Evolutionary conservation across 2,113 vertebrate species (phyloP).

Genomic region (Chloropsis cyanopogon): DNA sequence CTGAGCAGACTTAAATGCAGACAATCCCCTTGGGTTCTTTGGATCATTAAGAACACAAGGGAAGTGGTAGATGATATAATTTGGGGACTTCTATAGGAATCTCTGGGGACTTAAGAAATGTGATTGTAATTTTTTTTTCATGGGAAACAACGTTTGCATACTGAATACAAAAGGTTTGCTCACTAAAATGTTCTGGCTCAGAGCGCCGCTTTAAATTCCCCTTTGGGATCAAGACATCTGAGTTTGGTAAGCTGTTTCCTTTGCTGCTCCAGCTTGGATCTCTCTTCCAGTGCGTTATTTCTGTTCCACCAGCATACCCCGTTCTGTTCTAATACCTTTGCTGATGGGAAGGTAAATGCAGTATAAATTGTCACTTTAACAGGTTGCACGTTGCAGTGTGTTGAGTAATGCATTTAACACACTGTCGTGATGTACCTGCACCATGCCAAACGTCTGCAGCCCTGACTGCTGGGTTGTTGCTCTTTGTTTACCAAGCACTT

Average conservation of each 20-base stretch:
- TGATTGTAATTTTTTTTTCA: background rate
- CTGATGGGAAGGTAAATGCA: background rate
- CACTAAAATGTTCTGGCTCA: background rate
- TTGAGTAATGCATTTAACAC: constrained; percentile 49
- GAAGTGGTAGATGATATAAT: background rate
- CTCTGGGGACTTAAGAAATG: background rate
- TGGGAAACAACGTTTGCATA: background rate
- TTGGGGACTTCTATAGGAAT: background rate
- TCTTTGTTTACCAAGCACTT: background rate
- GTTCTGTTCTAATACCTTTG: background rate
- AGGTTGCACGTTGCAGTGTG: background rate
- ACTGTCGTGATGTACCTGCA: background rate
- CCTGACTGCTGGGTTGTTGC: background rate
- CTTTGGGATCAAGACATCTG: background rate
- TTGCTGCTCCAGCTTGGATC: background rate
- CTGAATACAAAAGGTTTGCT: background rate
- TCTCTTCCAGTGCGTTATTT: background rate
- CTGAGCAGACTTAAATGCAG: background rate
- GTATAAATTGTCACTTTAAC: background rate
- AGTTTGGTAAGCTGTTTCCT: background rate
- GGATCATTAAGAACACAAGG: background rate
- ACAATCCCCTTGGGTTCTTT: background rate
- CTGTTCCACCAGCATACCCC: background rate
- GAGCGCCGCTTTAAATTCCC: background rate
- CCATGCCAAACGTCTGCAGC: background rate